These are phyloP conservation scores for Fregata magnificens DNA, from an alignment of 2,113 vertebrate species.

Conservation along the genomic window DNA sequence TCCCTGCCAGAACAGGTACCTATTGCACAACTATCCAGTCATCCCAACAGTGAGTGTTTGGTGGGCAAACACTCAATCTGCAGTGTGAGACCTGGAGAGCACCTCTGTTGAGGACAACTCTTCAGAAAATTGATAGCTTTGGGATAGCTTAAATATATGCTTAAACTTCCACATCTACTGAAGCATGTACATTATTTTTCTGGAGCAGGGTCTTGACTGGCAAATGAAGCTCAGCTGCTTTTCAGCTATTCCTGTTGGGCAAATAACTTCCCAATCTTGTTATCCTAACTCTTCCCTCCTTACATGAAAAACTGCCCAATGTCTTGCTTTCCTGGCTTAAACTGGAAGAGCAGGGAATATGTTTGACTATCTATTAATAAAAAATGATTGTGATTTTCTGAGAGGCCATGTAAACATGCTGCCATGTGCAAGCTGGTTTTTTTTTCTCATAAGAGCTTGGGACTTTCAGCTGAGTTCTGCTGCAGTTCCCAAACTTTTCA, in stretches of 20 bases:
- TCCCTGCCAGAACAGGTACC: not conserved
- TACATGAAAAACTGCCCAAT: not conserved
- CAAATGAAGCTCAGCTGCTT: not conserved
- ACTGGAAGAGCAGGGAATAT: not conserved
- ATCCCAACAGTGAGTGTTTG: not conserved
- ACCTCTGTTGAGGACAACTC: not conserved
- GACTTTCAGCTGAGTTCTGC: not conserved
- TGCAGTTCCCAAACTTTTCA: not conserved
- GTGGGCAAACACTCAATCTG: not conserved
- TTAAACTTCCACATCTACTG: not conserved
- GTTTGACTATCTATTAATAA: not conserved
- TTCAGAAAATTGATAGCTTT: not conserved
- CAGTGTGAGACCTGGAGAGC: not conserved
- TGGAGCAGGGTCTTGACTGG: not conserved
- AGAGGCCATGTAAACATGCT: not conserved
- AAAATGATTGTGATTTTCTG: not conserved
- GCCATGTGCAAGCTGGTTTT: not conserved
- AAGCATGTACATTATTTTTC: not conserved
- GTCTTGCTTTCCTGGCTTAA: not conserved
- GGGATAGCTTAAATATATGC: not conserved
- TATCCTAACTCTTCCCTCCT: not conserved
- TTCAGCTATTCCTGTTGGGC: not conserved
- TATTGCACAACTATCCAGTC: not conserved
- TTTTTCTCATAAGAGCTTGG: rapidly evolving
- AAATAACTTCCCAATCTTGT: not conserved